Base-by-base conservation (phyloP, 2,113 vertebrate genomes). In the Plectropomus leopardus region DNA sequence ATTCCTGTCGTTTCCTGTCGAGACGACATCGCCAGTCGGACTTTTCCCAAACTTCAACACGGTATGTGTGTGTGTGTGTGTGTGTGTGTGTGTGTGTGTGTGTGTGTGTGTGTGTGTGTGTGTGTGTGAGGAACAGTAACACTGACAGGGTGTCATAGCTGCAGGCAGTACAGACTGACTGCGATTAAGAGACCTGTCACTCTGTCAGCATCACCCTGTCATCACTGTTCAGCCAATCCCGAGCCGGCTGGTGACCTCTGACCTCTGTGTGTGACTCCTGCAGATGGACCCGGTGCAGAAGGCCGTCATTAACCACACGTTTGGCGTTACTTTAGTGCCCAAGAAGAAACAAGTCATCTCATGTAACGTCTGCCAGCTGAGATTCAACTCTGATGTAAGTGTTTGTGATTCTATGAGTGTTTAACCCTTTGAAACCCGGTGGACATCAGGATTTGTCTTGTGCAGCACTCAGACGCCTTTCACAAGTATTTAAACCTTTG, bases 221-320 rank as follows among this genome's bases (percentile, higher is more conserved):
- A 70, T 58, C 70, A 16, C 19, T 34, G 47, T 24, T 72, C 4
- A 3, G 15, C 44, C 17, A 30, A 15, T 44, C 30, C 68, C 16
- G 42, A 64, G 65, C 53, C 45, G 32, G 13, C 40, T 40, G 50
- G 0, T 64, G 77, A 88, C 72, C 69, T 86, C 67, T 89, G 65
- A 87, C 67, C 63, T 83, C 42, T 84, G 48, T 68, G 21, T 59
- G n/a, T 66, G 45, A 85, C 26, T 68, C 69, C 42, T 66, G 34
- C 94, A 99, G 98, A 99, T 99, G 98, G 98, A 99, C 94, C 98
- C 98, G 24, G 98, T 99, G 88, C 98, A 99, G 94, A 99, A 99
- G 91, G 98, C 98, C 24, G 97, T 99, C 54, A 98, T 99, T 93
- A 99, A 98, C 92, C 98, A 99, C 93, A 99, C 98, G 0, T 99